These are phyloP conservation scores for Molossus molossus DNA, from an alignment of 2,797 vertebrate genomes.

Conservation along the genomic window DNA sequence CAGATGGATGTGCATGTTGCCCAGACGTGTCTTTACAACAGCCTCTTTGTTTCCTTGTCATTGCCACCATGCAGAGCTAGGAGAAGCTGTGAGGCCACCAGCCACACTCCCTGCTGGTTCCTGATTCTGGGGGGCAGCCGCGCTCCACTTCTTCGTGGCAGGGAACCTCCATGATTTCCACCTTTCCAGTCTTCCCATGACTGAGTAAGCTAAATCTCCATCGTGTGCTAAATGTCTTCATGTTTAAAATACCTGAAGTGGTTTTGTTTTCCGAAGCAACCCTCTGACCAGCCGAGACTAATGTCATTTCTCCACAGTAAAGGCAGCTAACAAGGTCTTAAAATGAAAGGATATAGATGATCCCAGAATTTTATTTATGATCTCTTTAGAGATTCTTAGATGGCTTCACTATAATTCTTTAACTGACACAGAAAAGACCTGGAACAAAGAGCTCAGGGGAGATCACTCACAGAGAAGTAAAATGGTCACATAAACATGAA, in stretches of 20 bases:
- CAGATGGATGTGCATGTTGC: not conserved
- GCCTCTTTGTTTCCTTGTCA: not conserved
- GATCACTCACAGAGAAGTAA: not conserved
- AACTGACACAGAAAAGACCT: conserved; percentile 21
- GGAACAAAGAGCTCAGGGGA: not conserved
- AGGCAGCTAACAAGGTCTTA: not conserved
- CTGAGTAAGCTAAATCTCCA: not conserved
- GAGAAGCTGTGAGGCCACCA: not conserved
- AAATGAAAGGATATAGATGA: not conserved
- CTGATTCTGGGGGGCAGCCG: not conserved
- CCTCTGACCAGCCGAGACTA: not conserved
- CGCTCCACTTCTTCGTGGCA: not conserved
- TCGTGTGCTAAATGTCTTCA: not conserved
- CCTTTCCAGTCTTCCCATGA: not conserved
- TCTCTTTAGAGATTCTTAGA: not conserved
- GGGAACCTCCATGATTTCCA: not conserved
- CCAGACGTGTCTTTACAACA: not conserved
- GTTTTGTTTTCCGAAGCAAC: not conserved
- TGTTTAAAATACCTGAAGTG: not conserved
- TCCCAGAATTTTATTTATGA: conserved; percentile 13
- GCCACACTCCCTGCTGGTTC: not conserved
- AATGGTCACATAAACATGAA: not conserved
- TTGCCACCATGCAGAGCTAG: not conserved
- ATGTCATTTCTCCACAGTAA: not conserved
- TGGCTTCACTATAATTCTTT: conserved; percentile 29